These are phyloP conservation scores for Emydocephalus ijimae DNA, from an alignment of 2,113 vertebrate species.

Conservation along the genomic window DNA sequence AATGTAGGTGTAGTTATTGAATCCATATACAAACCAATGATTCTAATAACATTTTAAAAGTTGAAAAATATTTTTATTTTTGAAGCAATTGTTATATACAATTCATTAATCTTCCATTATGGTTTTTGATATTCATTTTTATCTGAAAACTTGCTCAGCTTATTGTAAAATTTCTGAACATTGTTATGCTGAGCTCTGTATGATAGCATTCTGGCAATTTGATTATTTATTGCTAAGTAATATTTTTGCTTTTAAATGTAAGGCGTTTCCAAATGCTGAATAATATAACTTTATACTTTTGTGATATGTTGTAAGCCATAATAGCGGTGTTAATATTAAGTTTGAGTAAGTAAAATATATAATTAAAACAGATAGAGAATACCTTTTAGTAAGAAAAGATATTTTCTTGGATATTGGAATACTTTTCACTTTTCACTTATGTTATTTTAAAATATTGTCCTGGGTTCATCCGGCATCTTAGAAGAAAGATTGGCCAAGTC, in stretches of 20 bases:
- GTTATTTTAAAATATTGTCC: neutral
- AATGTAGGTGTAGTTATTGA: neutral
- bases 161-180: slow-evolving; percentile 30
- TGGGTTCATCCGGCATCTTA: neutral
- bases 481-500: neutral
- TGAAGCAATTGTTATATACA: slow-evolving; percentile 33
- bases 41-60: slow-evolving; percentile 2
- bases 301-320: slow-evolving; percentile 9
- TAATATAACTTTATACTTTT: slow-evolving; percentile 42
- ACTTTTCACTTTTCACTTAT: neutral
- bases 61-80: slow-evolving; percentile 33
- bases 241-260: slow-evolving; percentile 35
- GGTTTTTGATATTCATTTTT: slow-evolving; percentile 32
- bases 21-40: neutral
- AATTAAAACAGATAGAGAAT: slow-evolving; percentile 23
- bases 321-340: slow-evolving; percentile 21
- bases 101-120: slow-evolving; percentile 34
- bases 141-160: slow-evolving; percentile 30
- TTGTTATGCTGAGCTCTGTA: neutral
- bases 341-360: slow-evolving; percentile 38
- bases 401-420: neutral
- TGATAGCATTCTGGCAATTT: neutral
- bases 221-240: slow-evolving; percentile 25
- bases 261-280: slow-evolving; percentile 32
- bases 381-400: slow-evolving; percentile 15